Conservation (phyloP, 2,113 vertebrate species). For the Thunnus maccoyii region DNA sequence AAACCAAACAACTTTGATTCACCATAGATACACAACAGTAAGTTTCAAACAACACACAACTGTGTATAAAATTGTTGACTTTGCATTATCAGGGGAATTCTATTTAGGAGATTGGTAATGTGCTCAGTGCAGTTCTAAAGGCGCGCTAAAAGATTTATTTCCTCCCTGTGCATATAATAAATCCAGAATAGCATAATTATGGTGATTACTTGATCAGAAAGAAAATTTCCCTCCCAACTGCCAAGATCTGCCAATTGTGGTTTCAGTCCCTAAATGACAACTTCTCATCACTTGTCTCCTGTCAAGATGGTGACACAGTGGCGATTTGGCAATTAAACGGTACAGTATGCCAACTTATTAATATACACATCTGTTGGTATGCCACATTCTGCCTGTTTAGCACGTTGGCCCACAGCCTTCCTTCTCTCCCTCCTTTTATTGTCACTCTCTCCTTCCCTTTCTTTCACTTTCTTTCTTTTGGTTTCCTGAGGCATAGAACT, state of each 20-base stretch:
- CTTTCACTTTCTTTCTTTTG: not conserved
- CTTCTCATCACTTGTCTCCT: not conserved
- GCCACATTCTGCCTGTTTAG: conserved; percentile 34
- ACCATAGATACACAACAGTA: no score
- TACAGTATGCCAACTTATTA: not conserved
- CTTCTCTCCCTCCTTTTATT: conserved; percentile 3
- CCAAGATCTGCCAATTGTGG: not conserved
- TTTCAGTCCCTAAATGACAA: not conserved
- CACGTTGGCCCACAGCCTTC: conserved; percentile 28
- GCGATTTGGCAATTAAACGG: not conserved
- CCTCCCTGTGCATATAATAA: not conserved
- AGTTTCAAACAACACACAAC: not conserved
- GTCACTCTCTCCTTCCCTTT: conserved; percentile 6
- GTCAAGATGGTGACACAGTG: not conserved
- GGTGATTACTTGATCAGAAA: not conserved
- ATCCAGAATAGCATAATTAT: not conserved
- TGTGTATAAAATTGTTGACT: not conserved
- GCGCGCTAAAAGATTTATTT: no score
- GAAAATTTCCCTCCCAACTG: not conserved
- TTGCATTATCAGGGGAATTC: no score
- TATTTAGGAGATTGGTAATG: not conserved
- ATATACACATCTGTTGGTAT: conserved; percentile 16
- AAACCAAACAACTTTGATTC: no score
- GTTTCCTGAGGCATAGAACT: conserved; percentile 29
- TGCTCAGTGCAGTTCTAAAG: not conserved